Percentiles rank a stretch among this genome's conserved stretches.
Conservation (phyloP, 1,140 invertebrate genomes). For the Marisa cornuarietis region DNA sequence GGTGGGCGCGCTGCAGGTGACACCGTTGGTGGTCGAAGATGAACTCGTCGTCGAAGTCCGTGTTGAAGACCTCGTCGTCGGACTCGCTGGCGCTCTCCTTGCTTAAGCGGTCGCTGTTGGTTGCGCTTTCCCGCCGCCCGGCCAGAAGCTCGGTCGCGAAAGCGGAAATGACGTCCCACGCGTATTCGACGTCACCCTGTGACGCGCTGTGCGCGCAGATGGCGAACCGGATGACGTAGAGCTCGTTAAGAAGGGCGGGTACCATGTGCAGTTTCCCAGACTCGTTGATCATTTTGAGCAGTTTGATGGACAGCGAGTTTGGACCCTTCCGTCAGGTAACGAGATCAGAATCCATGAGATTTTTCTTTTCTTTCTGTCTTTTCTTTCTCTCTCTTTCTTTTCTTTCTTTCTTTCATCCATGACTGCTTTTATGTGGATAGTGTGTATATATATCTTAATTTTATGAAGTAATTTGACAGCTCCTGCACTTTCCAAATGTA, state of each 20-base stretch:
- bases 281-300: conserved; percentile 93
- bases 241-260: conserved; percentile 87
- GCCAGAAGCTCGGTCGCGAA: conserved; percentile 80
- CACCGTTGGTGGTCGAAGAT: conserved; percentile 57
- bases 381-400: too few species aligned
- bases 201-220: conserved; percentile 91
- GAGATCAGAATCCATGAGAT: too few species aligned
- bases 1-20: conserved; percentile 45
- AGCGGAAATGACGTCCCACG: conserved; percentile 89
- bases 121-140: conserved; percentile 29
- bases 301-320: conserved; percentile 91
- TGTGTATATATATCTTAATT: too few species aligned
- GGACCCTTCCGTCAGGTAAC: conserved; percentile 72
- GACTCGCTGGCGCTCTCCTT: conserved; percentile 24
- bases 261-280: conserved; percentile 98
- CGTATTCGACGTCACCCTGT: conserved; percentile 86
- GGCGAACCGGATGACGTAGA: conserved; percentile 89
- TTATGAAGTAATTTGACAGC: too few species aligned
- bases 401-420: too few species aligned
- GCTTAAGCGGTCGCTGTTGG: conserved; percentile 6
- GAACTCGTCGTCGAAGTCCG: conserved; percentile 50
- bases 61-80: conserved; percentile 24
- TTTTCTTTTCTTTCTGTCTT: too few species aligned
- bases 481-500: too few species aligned
- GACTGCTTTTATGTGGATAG: too few species aligned